Conservation (phyloP, 1,140 invertebrate species). For the Sinonovacula constricta region DNA sequence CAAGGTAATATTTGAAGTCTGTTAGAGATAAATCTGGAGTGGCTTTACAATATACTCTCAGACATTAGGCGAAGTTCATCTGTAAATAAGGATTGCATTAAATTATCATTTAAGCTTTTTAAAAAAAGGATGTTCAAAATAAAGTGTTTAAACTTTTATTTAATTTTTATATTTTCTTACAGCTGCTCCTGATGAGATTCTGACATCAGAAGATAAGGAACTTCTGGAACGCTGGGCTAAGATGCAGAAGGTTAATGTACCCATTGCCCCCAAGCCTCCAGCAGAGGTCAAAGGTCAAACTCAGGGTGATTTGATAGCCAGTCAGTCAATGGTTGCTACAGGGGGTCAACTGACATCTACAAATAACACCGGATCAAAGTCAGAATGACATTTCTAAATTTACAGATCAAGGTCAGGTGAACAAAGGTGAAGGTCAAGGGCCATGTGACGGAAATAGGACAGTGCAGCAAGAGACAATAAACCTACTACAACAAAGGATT, state of each 20-base stretch:
- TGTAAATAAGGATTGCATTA: too few relatives aligned
- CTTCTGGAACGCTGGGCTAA: slow-evolving; percentile 26
- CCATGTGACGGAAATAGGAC: background rate
- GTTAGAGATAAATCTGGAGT: too few relatives aligned
- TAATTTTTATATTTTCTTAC: background rate
- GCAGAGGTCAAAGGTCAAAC: slow-evolving; percentile 19
- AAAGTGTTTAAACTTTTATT: too few relatives aligned
- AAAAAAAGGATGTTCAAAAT: too few relatives aligned
- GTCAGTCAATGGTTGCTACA: background rate
- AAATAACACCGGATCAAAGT: too few relatives aligned
- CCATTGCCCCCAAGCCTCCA: slow-evolving; percentile 39
- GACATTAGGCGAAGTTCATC: too few relatives aligned
- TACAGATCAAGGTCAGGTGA: slow-evolving; percentile 9
- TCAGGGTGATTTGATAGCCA: too few relatives aligned
- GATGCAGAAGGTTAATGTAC: slow-evolving; percentile 42
- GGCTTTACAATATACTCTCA: too few relatives aligned
- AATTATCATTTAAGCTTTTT: too few relatives aligned
- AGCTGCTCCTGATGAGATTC: slow-evolving; percentile 10
- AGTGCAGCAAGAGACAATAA: slow-evolving; percentile 32
- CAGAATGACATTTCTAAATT: background rate
- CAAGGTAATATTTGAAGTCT: too few relatives aligned
- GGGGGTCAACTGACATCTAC: slow-evolving; percentile 2
- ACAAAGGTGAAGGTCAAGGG: background rate
- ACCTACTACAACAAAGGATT: slow-evolving; percentile 38
- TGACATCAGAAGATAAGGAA: slow-evolving; percentile 36